Evolutionary conservation across 2,888 invertebrate species (phyloP), one percentile per base, ranked within the genome.

Genomic region (Macrophya annulata): DNA sequence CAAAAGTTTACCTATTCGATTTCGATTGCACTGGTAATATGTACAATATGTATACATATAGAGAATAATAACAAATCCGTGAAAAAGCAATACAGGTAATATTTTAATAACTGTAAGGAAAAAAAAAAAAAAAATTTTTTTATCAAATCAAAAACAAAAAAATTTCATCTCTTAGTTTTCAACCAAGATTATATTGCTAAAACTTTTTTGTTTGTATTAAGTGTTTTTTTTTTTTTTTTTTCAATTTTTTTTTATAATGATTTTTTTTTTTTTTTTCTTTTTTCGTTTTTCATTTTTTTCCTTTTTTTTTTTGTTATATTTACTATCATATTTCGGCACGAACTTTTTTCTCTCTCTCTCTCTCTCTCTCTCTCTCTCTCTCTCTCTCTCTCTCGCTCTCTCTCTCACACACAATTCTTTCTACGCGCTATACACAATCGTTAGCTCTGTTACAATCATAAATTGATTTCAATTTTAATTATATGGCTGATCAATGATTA

Each of bases 121-220:
- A 45, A 77, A 15, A 51, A 15, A 51, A 51, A 55, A 55, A 55
- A 4, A 51, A 2, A n/a, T 51, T n/a, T 51, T 51, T 59, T n/a
- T n/a, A n/a, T n/a, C n/a, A n/a, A n/a, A n/a, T n/a, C n/a, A 77
- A 15, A 51, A 15, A 51, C 15, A 55, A 55, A 55, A 4, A 51
- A 2, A n/a, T 55, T n/a, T 55, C 31, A 31, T 55, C 40, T 59
- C 77, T 59, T 40, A 79, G 77, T 79, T 79, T 79, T 48, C 12
- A 79, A 55, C 77, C 45, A 79, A 79, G 55, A 79, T 79, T 79
- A 59, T 55, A 55, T 79, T 79, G 76, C 76, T 76, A 76, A 25
- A 48, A 45, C 76, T 76, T 76, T n/a, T 21, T 74, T 40, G 4
- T 62, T 48, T 5, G 17, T 62, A 15, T 62, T 31, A n/a, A n/a